These are phyloP conservation scores for Halcyon badia DNA, from an alignment of 2,797 vertebrate species.

Conservation along the genomic window DNA sequence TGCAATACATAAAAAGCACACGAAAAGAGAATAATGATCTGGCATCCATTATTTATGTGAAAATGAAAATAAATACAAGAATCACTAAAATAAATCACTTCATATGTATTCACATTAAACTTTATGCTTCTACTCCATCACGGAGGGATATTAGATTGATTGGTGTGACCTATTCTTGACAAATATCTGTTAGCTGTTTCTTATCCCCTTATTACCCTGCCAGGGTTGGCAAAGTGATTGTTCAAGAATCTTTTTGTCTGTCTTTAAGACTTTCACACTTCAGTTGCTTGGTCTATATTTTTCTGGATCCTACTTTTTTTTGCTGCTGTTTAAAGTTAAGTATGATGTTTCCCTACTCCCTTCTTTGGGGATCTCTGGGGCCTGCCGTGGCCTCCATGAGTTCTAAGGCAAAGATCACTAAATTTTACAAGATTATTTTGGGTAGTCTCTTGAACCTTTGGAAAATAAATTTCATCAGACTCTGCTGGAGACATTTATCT, in stretches of 20 bases:
- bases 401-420: background rate
- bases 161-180: background rate
- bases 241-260: background rate
- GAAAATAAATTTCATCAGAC: background rate
- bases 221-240: background rate
- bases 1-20: background rate
- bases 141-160: background rate
- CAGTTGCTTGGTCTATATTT: background rate
- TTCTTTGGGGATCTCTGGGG: background rate
- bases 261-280: background rate
- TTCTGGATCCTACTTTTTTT: background rate
- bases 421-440: background rate
- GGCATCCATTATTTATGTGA: background rate
- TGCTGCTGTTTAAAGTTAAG: background rate
- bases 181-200: background rate
- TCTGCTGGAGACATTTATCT: background rate
- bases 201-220: background rate
- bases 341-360: background rate
- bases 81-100: background rate
- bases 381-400: background rate
- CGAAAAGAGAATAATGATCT: background rate
- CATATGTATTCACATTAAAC: background rate
- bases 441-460: background rate
- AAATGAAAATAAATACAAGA: background rate
- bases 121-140: background rate